Conservation (phyloP, 2,888 invertebrate species). For the Scaptomyza polygonia region DNA sequence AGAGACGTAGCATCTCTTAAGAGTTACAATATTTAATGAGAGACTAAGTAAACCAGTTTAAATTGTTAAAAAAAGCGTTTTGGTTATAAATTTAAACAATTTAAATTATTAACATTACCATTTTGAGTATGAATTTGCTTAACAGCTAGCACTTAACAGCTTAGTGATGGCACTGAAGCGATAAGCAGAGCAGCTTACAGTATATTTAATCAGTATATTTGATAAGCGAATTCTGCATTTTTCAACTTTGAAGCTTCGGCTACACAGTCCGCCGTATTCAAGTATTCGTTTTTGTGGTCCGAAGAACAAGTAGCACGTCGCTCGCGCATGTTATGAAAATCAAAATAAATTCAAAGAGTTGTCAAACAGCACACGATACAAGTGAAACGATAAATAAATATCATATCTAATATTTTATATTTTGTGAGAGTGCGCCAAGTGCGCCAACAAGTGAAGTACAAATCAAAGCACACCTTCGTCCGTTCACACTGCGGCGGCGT, state of each 20-base stretch:
- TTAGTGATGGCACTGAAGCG: constrained; percentile 13
- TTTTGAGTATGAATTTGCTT: constrained; percentile 1
- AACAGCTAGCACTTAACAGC: not conserved
- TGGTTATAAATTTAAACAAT: not conserved
- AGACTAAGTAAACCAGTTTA: constrained; percentile 14
- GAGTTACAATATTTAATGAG: constrained; percentile 34
- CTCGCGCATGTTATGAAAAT: constrained; percentile 47
- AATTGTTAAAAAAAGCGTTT: constrained; percentile 22
- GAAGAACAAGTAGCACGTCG: constrained; percentile 37
- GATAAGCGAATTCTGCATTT: constrained; percentile 5
- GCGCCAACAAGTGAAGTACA: constrained; percentile 51
- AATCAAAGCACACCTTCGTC: constrained; percentile 55
- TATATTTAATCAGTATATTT: constrained; percentile 13
- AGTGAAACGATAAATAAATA: constrained; percentile 36
- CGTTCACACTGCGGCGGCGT: constrained; percentile 55
- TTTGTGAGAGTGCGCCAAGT: constrained; percentile 22
- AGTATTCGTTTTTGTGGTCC: constrained; percentile 46
- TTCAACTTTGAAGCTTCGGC: constrained; percentile 12
- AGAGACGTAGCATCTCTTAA: constrained; percentile 61
- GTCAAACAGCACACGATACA: constrained; percentile 25
- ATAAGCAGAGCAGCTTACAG: constrained; percentile 15
- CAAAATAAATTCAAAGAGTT: constrained; percentile 29
- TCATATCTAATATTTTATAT: not conserved
- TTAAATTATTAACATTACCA: constrained; percentile 10
- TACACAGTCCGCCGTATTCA: constrained; percentile 43